A percentile compares a stretch with the other conserved stretches of the same genome.
These are phyloP conservation scores for Dallia pectoralis DNA, from an alignment of 2,797 vertebrate species.

Conservation along the genomic window DNA sequence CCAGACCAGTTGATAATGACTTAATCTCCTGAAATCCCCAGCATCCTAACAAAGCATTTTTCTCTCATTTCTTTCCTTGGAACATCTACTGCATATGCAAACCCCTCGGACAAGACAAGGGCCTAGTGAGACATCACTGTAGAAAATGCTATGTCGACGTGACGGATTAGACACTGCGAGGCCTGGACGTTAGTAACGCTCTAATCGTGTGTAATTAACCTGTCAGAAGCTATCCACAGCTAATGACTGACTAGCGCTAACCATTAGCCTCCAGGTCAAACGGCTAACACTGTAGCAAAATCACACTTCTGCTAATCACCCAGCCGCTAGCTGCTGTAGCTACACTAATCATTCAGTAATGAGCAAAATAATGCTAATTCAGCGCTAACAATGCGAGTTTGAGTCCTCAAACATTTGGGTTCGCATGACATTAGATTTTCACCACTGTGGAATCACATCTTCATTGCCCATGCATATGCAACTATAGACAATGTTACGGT, in stretches of 20 bases:
- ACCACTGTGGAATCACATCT: slow-evolving; percentile 53
- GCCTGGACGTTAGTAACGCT: neutral
- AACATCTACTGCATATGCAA: neutral
- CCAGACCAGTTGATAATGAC: neutral
- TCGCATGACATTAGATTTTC: slow-evolving; percentile 25
- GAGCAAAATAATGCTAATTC: slow-evolving; percentile 56
- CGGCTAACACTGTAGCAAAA: slow-evolving; percentile 57
- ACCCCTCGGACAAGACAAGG: slow-evolving; percentile 12
- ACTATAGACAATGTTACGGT: slow-evolving; percentile 54
- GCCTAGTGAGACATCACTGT: slow-evolving; percentile 17
- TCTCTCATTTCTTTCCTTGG: neutral
- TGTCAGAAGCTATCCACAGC: slow-evolving; percentile 54
- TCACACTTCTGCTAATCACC: slow-evolving; percentile 62
- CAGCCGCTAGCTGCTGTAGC: slow-evolving; percentile 39
- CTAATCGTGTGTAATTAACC: slow-evolving; percentile 67
- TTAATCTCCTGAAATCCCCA: neutral
- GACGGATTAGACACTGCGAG: slow-evolving; percentile 12
- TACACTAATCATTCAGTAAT: slow-evolving; percentile 63
- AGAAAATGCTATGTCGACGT: slow-evolving; percentile 25
- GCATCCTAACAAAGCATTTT: slow-evolving; percentile 8
- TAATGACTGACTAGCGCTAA: slow-evolving; percentile 64
- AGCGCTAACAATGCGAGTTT: slow-evolving; percentile 48
- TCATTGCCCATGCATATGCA: slow-evolving; percentile 63
- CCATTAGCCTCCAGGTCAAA: slow-evolving; percentile 56
- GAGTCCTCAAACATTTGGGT: slow-evolving; percentile 43